Conservation (phyloP, 2,888 invertebrate species). For the Perizoma flavofasciatum region DNA sequence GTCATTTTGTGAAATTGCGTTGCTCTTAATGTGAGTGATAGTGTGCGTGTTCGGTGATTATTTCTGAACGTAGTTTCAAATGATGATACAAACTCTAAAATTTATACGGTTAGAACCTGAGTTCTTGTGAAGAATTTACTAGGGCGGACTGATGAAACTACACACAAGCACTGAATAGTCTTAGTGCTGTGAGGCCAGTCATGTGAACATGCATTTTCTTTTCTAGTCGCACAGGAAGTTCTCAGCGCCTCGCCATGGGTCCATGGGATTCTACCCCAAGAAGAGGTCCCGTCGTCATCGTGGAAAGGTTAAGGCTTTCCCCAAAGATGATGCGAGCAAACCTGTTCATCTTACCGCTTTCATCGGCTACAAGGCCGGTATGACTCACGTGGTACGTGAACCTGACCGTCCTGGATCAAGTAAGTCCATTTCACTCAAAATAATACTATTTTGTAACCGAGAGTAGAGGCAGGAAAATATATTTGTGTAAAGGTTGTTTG, state of each 20-base stretch:
- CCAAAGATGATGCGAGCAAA: slow-evolving; percentile 97
- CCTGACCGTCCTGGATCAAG: slow-evolving; percentile 99
- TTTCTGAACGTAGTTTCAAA: slow-evolving; percentile 43
- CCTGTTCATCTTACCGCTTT: slow-evolving; percentile 99
- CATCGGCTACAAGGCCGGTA: slow-evolving; percentile 99
- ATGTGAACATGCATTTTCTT: slow-evolving; percentile 4
- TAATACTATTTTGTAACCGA: no score
- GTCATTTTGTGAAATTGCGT: slow-evolving; percentile 20
- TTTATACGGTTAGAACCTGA: slow-evolving; percentile 88
- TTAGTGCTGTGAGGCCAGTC: not conserved
- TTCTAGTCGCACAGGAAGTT: slow-evolving; percentile 99
- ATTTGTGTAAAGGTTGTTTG: no score
- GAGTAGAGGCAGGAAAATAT: no score
- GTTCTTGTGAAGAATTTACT: slow-evolving; percentile 87
- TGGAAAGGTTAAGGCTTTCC: slow-evolving; percentile 99
- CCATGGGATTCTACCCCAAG: slow-evolving; percentile 99
- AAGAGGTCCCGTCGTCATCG: slow-evolving; percentile 98
- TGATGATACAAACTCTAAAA: slow-evolving; percentile 86
- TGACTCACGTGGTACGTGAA: slow-evolving; percentile 99
- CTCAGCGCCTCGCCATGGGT: slow-evolving; percentile 99
- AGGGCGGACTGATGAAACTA: slow-evolving; percentile 88
- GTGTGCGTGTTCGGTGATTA: slow-evolving; percentile 1
- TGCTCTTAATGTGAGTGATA: not conserved
- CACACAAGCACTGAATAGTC: not conserved
- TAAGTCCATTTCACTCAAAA: slow-evolving; percentile 81